Percentiles rank a stretch among this genome's conserved stretches.
Evolutionary conservation across 2,113 vertebrate genomes (phyloP).

Genomic region (Peucedramus taeniatus): DNA sequence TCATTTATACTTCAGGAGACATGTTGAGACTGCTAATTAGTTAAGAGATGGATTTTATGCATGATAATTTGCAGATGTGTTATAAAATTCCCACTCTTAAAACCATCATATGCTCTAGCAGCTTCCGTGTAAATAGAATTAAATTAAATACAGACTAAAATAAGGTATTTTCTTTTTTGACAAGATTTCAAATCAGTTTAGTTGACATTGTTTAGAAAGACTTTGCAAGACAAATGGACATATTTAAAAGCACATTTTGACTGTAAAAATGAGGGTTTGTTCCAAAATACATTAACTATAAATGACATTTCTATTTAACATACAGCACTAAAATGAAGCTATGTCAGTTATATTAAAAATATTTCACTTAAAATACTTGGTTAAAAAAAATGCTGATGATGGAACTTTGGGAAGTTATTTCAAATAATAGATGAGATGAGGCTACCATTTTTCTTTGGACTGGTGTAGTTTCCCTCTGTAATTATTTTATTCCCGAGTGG

Average conservation of each 20-base stretch:
- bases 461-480: background rate
- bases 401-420: background rate
- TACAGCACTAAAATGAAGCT: background rate
- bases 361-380: background rate
- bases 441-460: background rate
- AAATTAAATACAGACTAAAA: background rate
- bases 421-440: background rate
- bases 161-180: background rate
- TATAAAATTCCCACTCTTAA: background rate
- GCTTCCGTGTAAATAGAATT: background rate
- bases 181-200: background rate
- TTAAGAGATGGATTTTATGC: background rate
- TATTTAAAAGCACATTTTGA: background rate
- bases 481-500: background rate
- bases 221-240: background rate
- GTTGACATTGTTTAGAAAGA: background rate
- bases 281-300: background rate
- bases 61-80: slow-evolving; percentile 4
- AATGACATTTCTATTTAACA: background rate
- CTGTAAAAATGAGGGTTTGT: background rate
- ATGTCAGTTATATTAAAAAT: background rate
- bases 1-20: slow-evolving; percentile 17
- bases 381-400: background rate
- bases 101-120: background rate
- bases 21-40: slow-evolving; percentile 23